Evolutionary conservation across 2,113 vertebrate species (phyloP).

Genomic region (Nerophis ophidion): DNA sequence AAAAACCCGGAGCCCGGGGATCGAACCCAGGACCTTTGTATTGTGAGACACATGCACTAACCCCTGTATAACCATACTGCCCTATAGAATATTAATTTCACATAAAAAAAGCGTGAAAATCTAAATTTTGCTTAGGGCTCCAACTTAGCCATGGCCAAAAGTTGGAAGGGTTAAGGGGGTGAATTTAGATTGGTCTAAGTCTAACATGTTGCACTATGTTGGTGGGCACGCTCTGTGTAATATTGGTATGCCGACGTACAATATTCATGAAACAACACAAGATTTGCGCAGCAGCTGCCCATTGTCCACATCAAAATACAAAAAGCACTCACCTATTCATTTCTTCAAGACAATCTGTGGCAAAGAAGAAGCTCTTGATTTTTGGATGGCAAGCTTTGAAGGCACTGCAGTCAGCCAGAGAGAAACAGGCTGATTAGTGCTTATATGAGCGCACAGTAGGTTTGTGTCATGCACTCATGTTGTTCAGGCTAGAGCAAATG

Average conservation of each 20-base stretch:
- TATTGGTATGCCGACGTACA: slow-evolving; percentile 51
- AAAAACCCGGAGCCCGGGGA: too few species aligned
- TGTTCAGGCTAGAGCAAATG: slow-evolving; percentile 45
- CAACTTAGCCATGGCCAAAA: too few species aligned
- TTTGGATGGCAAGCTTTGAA: slow-evolving; percentile 91
- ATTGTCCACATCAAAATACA: slow-evolving; percentile 25
- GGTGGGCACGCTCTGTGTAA: slow-evolving; percentile 43
- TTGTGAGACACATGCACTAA: too few species aligned
- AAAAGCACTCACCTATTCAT: slow-evolving; percentile 82
- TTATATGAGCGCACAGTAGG: background rate
- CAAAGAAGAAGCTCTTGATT: slow-evolving; percentile 92
- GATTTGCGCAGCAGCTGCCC: slow-evolving; percentile 14
- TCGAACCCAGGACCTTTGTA: too few species aligned
- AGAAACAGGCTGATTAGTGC: slow-evolving; percentile 45
- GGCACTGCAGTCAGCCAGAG: slow-evolving; percentile 68
- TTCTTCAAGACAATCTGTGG: slow-evolving; percentile 87
- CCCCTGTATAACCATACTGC: too few species aligned
- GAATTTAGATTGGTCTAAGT: too few species aligned
- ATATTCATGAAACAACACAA: slow-evolving; percentile 50
- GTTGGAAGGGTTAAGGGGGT: too few species aligned
- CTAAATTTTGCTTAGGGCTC: too few species aligned
- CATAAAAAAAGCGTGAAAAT: too few species aligned
- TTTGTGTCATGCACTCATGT: slow-evolving; percentile 13
- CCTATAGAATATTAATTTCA: too few species aligned
- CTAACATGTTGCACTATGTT: slow-evolving; percentile 39